phyloP scores from a whole-genome alignment of 2,113 vertebrate species.

The Rhagologus leucostigma region DNA sequence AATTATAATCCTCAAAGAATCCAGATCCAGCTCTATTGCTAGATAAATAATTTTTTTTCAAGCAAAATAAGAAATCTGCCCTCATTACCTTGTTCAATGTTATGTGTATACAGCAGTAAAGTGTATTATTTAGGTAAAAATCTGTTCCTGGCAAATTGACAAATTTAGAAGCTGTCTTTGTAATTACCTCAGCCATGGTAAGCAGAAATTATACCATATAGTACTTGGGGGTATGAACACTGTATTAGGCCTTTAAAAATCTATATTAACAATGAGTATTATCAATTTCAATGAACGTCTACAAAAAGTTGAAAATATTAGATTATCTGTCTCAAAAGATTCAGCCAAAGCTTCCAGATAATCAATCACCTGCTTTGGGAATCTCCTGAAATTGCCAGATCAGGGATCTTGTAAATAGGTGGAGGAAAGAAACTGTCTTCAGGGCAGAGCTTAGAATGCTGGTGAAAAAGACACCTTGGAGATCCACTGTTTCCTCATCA shows the following conservation, averaged over 20 bases:
- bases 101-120: slow-evolving; percentile 8
- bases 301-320: neutral
- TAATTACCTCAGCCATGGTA: neutral
- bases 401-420: neutral
- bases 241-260: neutral
- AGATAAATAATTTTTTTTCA: neutral
- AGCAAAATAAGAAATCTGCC: slow-evolving; percentile 2
- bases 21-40: neutral
- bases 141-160: slow-evolving; percentile 4
- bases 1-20: slow-evolving; percentile 2
- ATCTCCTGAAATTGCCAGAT: neutral
- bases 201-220: neutral
- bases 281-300: neutral
- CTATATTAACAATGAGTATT: neutral
- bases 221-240: neutral
- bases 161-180: slow-evolving; percentile 10
- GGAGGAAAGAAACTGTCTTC: neutral
- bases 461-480: neutral
- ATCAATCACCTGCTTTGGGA: neutral
- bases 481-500: neutral
- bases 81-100: neutral
- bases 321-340: neutral
- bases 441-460: neutral
- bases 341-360: neutral
- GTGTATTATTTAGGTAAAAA: slow-evolving; percentile 29